Evolutionary conservation across 2,888 invertebrate genomes (phyloP).

Genomic region (Elegia similella): DNA sequence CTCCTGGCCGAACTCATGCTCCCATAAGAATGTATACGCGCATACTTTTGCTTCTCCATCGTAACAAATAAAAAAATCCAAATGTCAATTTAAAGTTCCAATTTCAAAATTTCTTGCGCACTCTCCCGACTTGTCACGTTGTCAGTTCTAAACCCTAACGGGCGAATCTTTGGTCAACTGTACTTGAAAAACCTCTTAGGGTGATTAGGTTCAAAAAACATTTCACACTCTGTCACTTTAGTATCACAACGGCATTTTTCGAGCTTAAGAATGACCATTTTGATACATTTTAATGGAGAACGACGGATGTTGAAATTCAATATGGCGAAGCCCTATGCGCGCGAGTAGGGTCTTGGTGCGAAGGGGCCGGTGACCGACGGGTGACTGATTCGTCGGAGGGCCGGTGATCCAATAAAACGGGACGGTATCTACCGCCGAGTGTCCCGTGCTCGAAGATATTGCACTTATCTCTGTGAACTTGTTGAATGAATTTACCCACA

Average conservation of each 20-base stretch:
- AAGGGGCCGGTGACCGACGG: constrained; percentile 34
- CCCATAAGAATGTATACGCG: constrained; percentile 69
- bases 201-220: constrained; percentile 72
- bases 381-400: constrained; percentile 34
- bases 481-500: not conserved
- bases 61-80: constrained; percentile 23
- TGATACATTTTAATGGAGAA: constrained; percentile 66
- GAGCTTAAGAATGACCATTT: constrained; percentile 68
- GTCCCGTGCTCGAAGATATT: constrained; percentile 3
- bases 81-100: constrained; percentile 27
- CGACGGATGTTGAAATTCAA: constrained; percentile 20
- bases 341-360: constrained; percentile 23
- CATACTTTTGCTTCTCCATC: constrained; percentile 59
- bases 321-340: constrained; percentile 36
- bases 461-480: not conserved
- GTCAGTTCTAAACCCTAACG: constrained; percentile 53
- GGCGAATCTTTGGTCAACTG: constrained; percentile 64
- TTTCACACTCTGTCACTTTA: constrained; percentile 61
- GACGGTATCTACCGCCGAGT: constrained; percentile 26
- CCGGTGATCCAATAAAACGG: constrained; percentile 29
- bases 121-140: constrained; percentile 18
- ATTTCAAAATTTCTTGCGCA: constrained; percentile 27
- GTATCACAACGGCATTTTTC: constrained; percentile 61
- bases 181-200: constrained; percentile 77
- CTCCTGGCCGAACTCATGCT: constrained; percentile 67